Evolutionary conservation across 2,888 invertebrate genomes (phyloP), one percentile per base, ranked within the genome.

Genomic region (Lithophane leautieri): DNA sequence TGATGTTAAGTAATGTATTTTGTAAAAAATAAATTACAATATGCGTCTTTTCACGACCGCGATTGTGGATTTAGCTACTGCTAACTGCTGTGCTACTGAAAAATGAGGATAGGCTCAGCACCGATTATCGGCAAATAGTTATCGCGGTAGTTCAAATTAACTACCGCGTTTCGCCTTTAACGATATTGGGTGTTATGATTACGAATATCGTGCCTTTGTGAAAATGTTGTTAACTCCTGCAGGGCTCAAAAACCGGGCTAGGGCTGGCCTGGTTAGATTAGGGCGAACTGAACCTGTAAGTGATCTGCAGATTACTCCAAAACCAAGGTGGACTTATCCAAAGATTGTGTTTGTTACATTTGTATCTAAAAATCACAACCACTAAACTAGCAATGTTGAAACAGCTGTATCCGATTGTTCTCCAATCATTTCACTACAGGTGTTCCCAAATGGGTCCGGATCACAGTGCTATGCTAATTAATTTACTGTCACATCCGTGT

Each of bases 401-500:
- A 52, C 66, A 79, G 60, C 34, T 67, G 67, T 34, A 14, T 44
- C 50, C 52, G 7, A 71, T 42, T 62, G 22, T 76, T 61, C 34
- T 47, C n/a, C 14, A 66, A 63, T 62, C 72, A 66, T 62, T 76
- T 65, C 56, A 54, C 60, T 34, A 72, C 40, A 80, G 62, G 28
- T 67, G 68, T 70, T 52, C 70, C 75, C 54, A n/a, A 82, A 82
- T 56, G 82, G 75, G 86, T 87, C 89, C 90, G 89, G 86, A 89
- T 92, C 90, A 87, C 92, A 82, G 82, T 83, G 78, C 79, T 88
- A 91, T 91, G 93, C 89, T 95, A 94, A 94, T 95, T 93, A 93
- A 94, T 94, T 94, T 94, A 95, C 89, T 92, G 92, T 92, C 92
- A 93, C 91, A 91, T 91, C 88, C 85, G 80, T 78, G 85, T 81